Evolutionary conservation across 2,797 vertebrate genomes (phyloP), one percentile per base, ranked within the genome.

Genomic region (Salarias fasciatus): DNA sequence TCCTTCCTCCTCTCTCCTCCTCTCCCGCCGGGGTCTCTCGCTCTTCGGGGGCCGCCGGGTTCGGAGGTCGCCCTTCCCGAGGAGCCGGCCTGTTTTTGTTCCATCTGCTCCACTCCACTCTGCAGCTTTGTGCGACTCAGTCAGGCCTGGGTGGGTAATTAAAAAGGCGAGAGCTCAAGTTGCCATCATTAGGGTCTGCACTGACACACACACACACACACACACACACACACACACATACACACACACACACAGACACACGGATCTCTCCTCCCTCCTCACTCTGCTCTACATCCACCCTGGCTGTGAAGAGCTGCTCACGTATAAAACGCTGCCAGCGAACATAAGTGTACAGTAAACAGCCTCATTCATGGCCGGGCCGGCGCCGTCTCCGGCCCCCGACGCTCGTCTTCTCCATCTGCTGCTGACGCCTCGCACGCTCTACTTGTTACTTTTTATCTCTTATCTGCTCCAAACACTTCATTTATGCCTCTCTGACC

Each of bases 121-220:
- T 83, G 43, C 0, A 88, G 91, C 87, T 92, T 88, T 90, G 80
- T 87, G 85, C 72, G 14, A 63, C 88, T 91, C 88, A 82, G 92
- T 93, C 93, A 93, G 90, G 93, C 89, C 91, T 91, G 88, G 86
- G 62, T 86, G 90, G 87, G 91, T 91, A 90, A 91, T 91, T 93
- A 91, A 88, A 90, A 91, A 93, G 91, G 88, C 90, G 84, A 90
- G 84, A 85, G 46, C 84, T 78, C 80, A 82, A 80, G 82, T 86
- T 82, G 78, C 72, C 86, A 85, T 92, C 90, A 86, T 92, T 89
- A 87, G 87, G 72, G 82, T 69, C 71, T 86, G 69, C 82, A 85
- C 82, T n/a, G n/a, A n/a, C n/a, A n/a, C n/a, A n/a, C n/a, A n/a
- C n/a, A n/a, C n/a, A n/a, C n/a, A n/a, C n/a, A n/a, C n/a, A n/a